Base-by-base conservation (phyloP, 1,140 invertebrate species). In the Lineus longissimus region DNA sequence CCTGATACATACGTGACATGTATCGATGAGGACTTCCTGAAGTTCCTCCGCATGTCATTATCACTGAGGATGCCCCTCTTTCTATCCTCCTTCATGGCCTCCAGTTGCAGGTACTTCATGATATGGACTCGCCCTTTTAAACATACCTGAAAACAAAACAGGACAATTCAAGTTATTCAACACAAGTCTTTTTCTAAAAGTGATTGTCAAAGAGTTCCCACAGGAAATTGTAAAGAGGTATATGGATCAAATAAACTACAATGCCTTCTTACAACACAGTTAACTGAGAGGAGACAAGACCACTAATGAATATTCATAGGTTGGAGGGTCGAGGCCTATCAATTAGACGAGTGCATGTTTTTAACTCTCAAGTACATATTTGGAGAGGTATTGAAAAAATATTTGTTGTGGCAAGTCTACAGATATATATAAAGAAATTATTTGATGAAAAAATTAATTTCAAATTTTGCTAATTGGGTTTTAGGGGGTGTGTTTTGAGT, bases 101-200 rank as follows among this genome's bases (percentile, higher is more conserved):
- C 90, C 73, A 88, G 91, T 76, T 95, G 92, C 62, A 97, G 84
- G 82, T 91, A 95, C 78, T 96, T 96, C 84, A 95, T 95, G 65
- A 97, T 92, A 82, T 96, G 94, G 72, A 93, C 90, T 75, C 91
- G 86, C 65, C 94, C 94, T 77, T 92, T 87, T 80, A 90, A 90
- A 82, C 93, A 96, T 66, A 95, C 84, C 93, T 95, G 79, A 64
- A 41, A 29, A 61, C 59, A 47, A 65, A 15, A 25, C 6, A 47
- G 11, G 27, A 23, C n/a, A 62, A 58, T 4, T 40, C 15, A 22
- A 22, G 17, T 15, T n/a, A n/a, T n/a, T 56, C 47, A n/a, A 51
- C 4, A 51, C 25, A 23, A 27, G n/a, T 51, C n/a, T 13, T 13
- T 13, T 13, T 43, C 19, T 43, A 43, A 43, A 43, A 11, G 11